Base-by-base conservation (phyloP, 2,113 vertebrate species). In the Ursus arctos region DNA sequence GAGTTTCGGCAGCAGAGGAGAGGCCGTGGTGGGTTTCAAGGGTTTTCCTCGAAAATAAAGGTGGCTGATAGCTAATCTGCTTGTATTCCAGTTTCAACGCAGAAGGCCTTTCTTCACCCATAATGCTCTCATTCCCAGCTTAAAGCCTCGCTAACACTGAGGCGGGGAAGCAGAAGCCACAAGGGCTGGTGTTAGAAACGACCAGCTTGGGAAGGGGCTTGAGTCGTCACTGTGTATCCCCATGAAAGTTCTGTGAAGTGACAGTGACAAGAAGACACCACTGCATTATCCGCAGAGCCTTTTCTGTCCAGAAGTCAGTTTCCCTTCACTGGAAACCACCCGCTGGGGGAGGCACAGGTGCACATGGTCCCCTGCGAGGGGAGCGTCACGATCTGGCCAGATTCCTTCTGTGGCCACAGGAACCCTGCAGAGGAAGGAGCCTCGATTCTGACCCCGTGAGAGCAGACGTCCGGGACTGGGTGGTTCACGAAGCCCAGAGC, bases 71-170 rank as follows among this genome's bases (percentile, higher is more conserved):
- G 91, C 10, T 26, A 1, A 0, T 49, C 28, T 3, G 55, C 28
- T 12, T 13, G 2, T 33, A 0, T 15, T 24, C 61, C 79, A 0
- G 53, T 4, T 6, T 69, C 83, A 65, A 65, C 15, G 15, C 3
- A 1, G 26, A 19, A 31, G 16, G 4, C 65, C 84, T 40, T 26
- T 55, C 88, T 77, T 61, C 18, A 19, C 16, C 0, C 33, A 15
- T 19, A 0, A 0, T 0, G 1, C 49, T 31, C 49, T 57, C 21
- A 0, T 5, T 47, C 36, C 55, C 13, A 0, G 2, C 40, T 40
- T 28, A 10, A 49, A 24, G 49, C 84, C 47, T 55, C 2, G 4
- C 67, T 33, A 6, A 72, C 61, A 12, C 76, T 47, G 7, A 33
- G 88, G 40, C 26, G 5, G 28, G 36, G 19, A 7, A 26, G 71